These are phyloP conservation scores for Drosophila pectinifera DNA, from an alignment of 1,140 invertebrate genomes.

Conservation along the genomic window DNA sequence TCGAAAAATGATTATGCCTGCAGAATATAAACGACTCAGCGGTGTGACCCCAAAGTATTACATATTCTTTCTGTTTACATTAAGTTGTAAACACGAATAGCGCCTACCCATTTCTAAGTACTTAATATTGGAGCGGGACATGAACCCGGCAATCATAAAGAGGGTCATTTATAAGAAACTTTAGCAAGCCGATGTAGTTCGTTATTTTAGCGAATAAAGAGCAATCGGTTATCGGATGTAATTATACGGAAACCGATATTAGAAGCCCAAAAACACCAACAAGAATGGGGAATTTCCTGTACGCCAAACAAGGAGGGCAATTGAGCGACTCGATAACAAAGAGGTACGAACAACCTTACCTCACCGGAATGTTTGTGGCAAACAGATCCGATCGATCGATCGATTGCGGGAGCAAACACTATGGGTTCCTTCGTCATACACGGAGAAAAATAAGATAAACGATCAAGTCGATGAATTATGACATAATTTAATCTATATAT, in stretches of 20 bases:
- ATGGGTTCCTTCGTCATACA: conserved; percentile 8
- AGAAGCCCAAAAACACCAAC: conserved; percentile 15
- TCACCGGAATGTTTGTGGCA: conserved; percentile 26
- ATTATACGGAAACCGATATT: conserved; percentile 49
- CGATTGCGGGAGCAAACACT: conserved; percentile 56
- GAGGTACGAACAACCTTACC: conserved; percentile 10
- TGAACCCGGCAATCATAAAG: conserved; percentile 33
- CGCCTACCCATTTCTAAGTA: conserved; percentile 20
- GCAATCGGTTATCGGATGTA: conserved; percentile 6
- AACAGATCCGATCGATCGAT: conserved; percentile 40
- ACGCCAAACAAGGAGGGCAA: conserved; percentile 52
- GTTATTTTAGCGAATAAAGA: conserved; percentile 9
- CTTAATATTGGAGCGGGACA: conserved; percentile 1
- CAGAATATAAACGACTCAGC: not conserved
- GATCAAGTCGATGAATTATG: not conserved
- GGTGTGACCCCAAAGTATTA: conserved; percentile 10
- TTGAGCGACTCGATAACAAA: conserved; percentile 30
- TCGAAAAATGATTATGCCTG: not conserved
- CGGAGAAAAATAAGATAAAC: conserved; percentile 11
- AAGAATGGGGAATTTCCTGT: conserved; percentile 56
- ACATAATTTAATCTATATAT: not conserved
- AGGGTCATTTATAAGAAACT: conserved; percentile 38
- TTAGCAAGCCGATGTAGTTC: not conserved
- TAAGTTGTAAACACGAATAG: conserved; percentile 10
- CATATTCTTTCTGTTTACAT: conserved; percentile 10